Base-by-base conservation (phyloP, 2,888 invertebrate species). In the Noctua fimbriata region DNA sequence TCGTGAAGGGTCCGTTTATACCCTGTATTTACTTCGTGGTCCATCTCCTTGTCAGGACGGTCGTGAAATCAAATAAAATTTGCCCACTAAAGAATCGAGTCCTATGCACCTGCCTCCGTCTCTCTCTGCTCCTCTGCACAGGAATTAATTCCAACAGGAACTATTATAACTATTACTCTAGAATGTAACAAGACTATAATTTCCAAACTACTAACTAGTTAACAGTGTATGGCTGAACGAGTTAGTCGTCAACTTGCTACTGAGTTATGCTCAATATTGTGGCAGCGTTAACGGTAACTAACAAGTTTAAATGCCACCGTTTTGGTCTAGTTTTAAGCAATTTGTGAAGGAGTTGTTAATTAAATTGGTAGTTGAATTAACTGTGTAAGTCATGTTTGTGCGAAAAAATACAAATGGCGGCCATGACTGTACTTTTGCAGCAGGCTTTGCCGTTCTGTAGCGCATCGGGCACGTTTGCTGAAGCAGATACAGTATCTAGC, bases 231-330 rank as follows among this genome's bases (percentile, higher is more conserved):
- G 24, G 44, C 73, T 76, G 47, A 76, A 60, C 60, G 69, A 84
- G 84, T 81, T 84, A 67, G 73, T 41, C 60, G 24, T 49, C 44
- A 81, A 83, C 69, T 70, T 63, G 80, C 81, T 84, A 73, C 70
- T 0, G 47, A 81, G 84, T 83, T 84, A 73, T 76, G 73, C 49
- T 67, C 76, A 76, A 80, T 84, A 84, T 28, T 32, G 74, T 55
- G 32, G 47, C 47, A 47, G 36, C 36, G 32, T 72, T 84, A 69
- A 60, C 49, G n/a, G 28, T 41, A 58, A 49, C 63, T 72, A 72
- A 66, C 60, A 49, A 70, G 73, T 70, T 83, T 67, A 49, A 65
- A 52, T 72, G n/a, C 36, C 18, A 49, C 55, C 28, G 71, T 44
- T 70, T 60, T 73, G 12, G 18, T 65, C 1, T 63, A 82, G 55